Evolutionary conservation across 1,140 invertebrate species (phyloP), one percentile per base, ranked within the genome.

Genomic region (Pseudomyrmex cubaensis): DNA sequence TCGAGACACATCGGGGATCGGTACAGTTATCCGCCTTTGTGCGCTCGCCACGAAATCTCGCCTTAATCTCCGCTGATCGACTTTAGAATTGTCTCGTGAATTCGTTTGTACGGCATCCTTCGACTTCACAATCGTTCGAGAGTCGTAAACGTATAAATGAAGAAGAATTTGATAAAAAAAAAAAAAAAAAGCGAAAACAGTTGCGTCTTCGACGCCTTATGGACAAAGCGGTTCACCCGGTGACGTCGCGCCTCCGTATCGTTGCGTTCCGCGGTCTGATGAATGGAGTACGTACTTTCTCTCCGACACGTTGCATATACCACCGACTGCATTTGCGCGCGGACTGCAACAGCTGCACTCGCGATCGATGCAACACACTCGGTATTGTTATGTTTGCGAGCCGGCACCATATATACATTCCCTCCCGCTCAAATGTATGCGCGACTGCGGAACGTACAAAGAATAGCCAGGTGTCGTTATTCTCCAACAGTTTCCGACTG

Each of bases 11-110:
- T 85, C 52, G 59, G 44, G 59, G 17, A 52, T 67, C 67, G 77
- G 77, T 83, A 85, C 84, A 85, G 84, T 83, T 85, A 83, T 82
- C 50, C 57, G 25, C 13, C 76, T 83, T 76, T 44, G 50, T 61
- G 13, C 50, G 25, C 69, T 70, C 22, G 35, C 44, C 50, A 35
- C 50, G 46, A 75, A 59, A 63, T 25, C 73, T 61, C 57, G 20
- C 20, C 59, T 48, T 46, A 61, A 76, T 64, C 61, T 76, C n/a
- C 69, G n/a, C 22, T 20, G 20, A n/a, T 70, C 50, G 22, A 13
- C 17, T n/a, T 48, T 20, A 48, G 48, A 25, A 4, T 20, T 12
- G 20, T 46, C n/a, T 12, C 25, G 50, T 7, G 5, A 35, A 35
- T 5, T 35, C 35, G 35, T 35, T 7, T 5, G 35, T 35, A 35